Evolutionary conservation across 2,888 invertebrate species (phyloP).

Genomic region (Megaustenia siamemsis): DNA sequence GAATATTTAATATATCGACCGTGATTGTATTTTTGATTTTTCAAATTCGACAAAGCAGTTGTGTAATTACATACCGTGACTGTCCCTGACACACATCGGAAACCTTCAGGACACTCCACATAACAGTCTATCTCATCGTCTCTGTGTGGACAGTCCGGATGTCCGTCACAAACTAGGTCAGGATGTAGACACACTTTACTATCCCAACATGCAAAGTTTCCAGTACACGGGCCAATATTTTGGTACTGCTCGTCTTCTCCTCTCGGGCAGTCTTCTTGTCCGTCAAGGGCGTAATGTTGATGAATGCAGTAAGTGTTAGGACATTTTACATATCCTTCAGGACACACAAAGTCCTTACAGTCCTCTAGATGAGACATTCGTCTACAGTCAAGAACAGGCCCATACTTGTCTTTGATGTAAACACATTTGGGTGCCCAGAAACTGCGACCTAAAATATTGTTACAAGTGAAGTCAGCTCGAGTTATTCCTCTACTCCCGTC

Average conservation of each 20-base stretch:
- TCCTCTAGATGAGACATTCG: constrained; percentile 78
- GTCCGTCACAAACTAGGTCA: constrained; percentile 59
- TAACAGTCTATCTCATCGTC: constrained; percentile 63
- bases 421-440: constrained; percentile 26
- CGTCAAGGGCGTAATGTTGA: background rate
- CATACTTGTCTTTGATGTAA: constrained; percentile 20
- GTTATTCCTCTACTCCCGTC: constrained; percentile 11
- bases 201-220: constrained; percentile 33
- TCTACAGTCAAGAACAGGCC: background rate
- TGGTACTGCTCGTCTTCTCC: constrained; percentile 29
- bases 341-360: constrained; percentile 43
- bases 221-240: background rate
- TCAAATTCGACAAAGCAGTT: background rate
- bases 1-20: background rate
- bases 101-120: constrained; percentile 50
- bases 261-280: background rate
- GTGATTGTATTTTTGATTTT: constrained; percentile 24
- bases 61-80: constrained; percentile 40
- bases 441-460: background rate
- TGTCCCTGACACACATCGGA: constrained; percentile 53
- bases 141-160: constrained; percentile 51
- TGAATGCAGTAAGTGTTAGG: constrained; percentile 32
- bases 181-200: constrained; percentile 50
- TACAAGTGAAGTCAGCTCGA: background rate
- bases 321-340: constrained; percentile 34